Conservation (phyloP, 2,797 vertebrate species). For the Propithecus deckenii region DNA sequence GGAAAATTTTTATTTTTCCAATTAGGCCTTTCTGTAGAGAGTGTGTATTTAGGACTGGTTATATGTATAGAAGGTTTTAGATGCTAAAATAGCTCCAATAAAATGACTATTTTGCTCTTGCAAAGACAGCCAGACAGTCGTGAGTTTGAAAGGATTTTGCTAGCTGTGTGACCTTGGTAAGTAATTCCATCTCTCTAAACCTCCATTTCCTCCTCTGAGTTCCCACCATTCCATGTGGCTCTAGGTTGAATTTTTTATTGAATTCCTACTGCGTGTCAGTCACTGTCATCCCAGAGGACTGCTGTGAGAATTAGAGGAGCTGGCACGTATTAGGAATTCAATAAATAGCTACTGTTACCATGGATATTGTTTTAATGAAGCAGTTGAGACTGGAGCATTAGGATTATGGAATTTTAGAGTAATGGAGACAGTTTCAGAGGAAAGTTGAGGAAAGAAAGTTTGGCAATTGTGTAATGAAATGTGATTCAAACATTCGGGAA, state of each 20-base stretch:
- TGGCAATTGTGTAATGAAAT: not conserved
- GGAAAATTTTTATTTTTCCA: not conserved
- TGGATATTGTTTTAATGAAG: not conserved
- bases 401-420: not conserved
- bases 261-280: not conserved
- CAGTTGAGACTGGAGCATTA: not conserved
- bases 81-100: not conserved
- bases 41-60: not conserved
- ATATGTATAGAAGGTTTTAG: not conserved
- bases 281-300: not conserved
- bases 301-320: not conserved
- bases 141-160: not conserved
- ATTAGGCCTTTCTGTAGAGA: not conserved
- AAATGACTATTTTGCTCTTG: not conserved
- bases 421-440: not conserved
- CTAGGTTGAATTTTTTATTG: not conserved
- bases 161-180: not conserved
- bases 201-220: not conserved
- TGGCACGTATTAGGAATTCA: not conserved
- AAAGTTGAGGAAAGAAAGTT: not conserved
- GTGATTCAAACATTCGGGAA: not conserved
- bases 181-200: not conserved
- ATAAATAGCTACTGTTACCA: not conserved
- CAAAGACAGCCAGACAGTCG: not conserved
- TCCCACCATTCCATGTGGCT: not conserved